Evolutionary conservation across 2,797 vertebrate species (phyloP), one percentile per base, ranked within the genome.

Genomic region (Dermochelys coriacea): DNA sequence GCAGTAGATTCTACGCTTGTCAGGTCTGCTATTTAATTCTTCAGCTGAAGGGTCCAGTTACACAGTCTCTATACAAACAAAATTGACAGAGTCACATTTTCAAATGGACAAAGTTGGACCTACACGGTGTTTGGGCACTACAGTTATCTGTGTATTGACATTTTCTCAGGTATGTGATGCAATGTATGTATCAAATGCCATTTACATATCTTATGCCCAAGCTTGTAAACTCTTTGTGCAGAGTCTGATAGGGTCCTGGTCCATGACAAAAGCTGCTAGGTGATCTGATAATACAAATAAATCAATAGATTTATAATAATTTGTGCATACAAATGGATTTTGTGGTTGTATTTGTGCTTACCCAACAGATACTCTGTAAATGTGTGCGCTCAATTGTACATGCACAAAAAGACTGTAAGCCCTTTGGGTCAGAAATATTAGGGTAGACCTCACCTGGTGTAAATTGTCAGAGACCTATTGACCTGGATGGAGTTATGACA

Each of bases 21-120:
- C 52, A 79, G 71, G 52, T 1, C 41, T 49, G 79, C n/a, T 77
- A 52, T 61, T n/a, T 86, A 87, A 95, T 87, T 85, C 85, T 90
- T 88, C 84, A 88, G 89, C 88, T 85, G 54, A 89, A 89, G 47
- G 54, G 82, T 74, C 89, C 74, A 21, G 51, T 64, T 12, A n/a
- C 1, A 83, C 4, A 92, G 85, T 27, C 12, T 47, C 47, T 47
- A 75, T 14, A 47, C 6, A 41, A 45, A 80, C 79, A 52, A 5
- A 2, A 37, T 74, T 84, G 84, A 85, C 23, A 78, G 84, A 87
- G 9, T 6, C 25, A 1, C 71, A 81, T 80, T 55, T 19, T 4
- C 50, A 45, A n/a, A 86, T 77, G 57, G 83, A 25, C 55, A 90
- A 6, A 88, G 1, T n/a, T 18, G 83, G 71, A 31, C 4, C 68